Evolutionary conservation across 1,140 invertebrate species (phyloP).

Genomic region (Macrobrachium nipponense): DNA sequence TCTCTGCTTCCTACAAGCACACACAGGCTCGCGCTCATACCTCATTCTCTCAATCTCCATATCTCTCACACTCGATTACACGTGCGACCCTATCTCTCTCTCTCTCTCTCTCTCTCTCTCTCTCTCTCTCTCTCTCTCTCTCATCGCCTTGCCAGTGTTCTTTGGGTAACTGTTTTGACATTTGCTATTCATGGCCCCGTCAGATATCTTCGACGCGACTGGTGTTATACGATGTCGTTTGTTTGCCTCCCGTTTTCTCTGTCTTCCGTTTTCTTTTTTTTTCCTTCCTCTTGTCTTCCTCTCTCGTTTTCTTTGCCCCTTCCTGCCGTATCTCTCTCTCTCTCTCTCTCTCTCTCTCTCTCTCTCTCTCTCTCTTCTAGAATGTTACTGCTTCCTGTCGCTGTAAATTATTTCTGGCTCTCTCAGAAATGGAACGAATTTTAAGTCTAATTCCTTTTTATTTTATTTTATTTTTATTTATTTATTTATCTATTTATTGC

Average conservation of each 20-base stretch:
- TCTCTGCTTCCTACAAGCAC: neutral
- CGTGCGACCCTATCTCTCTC: neutral
- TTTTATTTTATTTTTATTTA: neutral
- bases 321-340: neutral
- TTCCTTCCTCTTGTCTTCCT: neutral
- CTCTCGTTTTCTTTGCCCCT: neutral
- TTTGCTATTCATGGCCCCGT: no score
- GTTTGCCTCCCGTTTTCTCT: neutral
- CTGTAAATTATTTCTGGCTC: no score
- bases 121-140: neutral
- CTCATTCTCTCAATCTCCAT: neutral
- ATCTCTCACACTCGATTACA: neutral
- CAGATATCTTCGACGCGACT: no score
- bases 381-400: neutral
- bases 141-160: neutral
- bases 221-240: no score
- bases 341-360: neutral
- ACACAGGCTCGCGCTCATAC: no score
- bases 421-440: no score
- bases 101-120: neutral
- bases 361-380: neutral
- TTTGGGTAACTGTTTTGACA: no score
- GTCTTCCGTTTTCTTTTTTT: neutral
- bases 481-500: neutral
- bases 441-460: neutral